Base-by-base conservation (phyloP, 2,888 invertebrate species). In the Cylindroiulus punctatus region DNA sequence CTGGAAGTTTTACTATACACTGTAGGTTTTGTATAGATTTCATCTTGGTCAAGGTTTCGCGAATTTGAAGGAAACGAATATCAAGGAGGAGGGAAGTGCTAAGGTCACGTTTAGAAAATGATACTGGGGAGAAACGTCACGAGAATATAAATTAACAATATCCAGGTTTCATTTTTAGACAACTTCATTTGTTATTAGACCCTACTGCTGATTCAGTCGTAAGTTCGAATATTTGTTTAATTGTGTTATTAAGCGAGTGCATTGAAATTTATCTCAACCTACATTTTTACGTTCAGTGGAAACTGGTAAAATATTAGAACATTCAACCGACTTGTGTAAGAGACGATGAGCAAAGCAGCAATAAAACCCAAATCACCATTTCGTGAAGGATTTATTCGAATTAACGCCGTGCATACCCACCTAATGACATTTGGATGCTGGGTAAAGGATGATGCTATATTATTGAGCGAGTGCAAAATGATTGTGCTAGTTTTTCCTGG, bases 401-500 rank as follows among this genome's bases (percentile, higher is more conserved):
- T 96, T 0, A 94, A 94, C 90, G 92, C 93, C 57, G 93, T 96
- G 76, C 94, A 94, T 86, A 96, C 95, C 0, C 94, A 94, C 89
- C 91, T 97, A 14, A 91, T 95, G 86, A 94, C 94, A 7, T 95
- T 94, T 92, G 96, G 95, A 26, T 92, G 93, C 87, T 93, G 93
- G 93, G 91, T 94, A 42, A 83, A 40, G 26, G 83, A 94, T 89
- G 94, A 95, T 30, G 85, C 88, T 2, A 86, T 91, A 0, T 92
- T 93, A 84, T 90, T 91, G 86, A 90, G 92, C 26, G 90, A 90
- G 83, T 92, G 92, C 65, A 92, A 93, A 88, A 93, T 95, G 90
- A 90, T 97, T 14, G 93, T 96, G 81, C 89, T 97, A 82, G 93
- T 95, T 88, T 93, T 97, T 88, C 94, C 96, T 40, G 97, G 91